phyloP scores from a whole-genome alignment of 2,113 vertebrate species.

The Podarcis cretensis region DNA sequence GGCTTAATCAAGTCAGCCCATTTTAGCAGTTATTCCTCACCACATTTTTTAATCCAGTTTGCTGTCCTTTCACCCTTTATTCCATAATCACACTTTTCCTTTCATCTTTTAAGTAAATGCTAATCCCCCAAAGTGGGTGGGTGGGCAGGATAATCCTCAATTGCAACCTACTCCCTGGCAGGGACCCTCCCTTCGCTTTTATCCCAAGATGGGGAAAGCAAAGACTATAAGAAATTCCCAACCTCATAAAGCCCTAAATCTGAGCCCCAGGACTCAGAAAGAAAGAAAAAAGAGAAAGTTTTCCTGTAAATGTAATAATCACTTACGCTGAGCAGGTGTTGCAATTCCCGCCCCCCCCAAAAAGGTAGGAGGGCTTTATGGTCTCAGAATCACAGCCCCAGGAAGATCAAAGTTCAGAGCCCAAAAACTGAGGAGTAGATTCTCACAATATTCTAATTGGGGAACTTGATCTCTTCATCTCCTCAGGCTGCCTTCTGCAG shows the following conservation, averaged over 20 bases:
- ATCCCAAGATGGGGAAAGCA: slow-evolving; percentile 40
- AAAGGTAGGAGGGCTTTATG: background rate
- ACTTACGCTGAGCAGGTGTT: background rate
- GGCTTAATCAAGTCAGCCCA: background rate
- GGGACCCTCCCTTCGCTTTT: background rate
- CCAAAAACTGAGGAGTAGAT: background rate
- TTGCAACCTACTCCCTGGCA: slow-evolving; percentile 26
- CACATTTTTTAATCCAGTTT: slow-evolving; percentile 42
- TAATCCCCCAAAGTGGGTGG: slow-evolving; percentile 42
- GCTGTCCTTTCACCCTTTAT: slow-evolving; percentile 55
- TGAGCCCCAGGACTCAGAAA: background rate
- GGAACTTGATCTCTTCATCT: background rate
- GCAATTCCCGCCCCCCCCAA: no score
- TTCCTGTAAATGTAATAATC: background rate
- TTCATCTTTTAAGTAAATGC: slow-evolving; percentile 56
- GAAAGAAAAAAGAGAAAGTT: background rate
- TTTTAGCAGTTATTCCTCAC: slow-evolving; percentile 39
- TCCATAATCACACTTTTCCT: slow-evolving; percentile 34
- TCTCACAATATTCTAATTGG: background rate
- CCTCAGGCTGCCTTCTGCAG: background rate
- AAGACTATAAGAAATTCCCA: slow-evolving; percentile 51
- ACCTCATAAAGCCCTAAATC: slow-evolving; percentile 7
- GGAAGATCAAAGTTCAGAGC: background rate
- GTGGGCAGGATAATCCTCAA: slow-evolving; percentile 49
- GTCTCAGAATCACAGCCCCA: background rate